Percentiles rank a stretch among this genome's conserved stretches.
Conservation (phyloP, 1,140 invertebrate genomes). For the Phenacoccus solenopsis region DNA sequence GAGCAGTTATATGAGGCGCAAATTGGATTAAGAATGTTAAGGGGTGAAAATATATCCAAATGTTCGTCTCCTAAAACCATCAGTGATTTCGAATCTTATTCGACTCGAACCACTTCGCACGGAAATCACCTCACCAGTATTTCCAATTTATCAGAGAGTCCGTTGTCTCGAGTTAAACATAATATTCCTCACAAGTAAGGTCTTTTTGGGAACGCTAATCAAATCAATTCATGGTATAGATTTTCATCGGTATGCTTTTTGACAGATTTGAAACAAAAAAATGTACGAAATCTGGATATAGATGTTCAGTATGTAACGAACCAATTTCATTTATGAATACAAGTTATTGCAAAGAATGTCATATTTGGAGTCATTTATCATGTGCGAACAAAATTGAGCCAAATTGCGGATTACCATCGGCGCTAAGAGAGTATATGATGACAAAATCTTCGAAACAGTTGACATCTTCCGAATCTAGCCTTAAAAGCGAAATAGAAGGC, state of each 20-base stretch:
- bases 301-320: neutral
- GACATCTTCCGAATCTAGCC: neutral
- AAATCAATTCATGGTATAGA: too few species aligned
- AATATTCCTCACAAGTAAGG: neutral
- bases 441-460: too few species aligned
- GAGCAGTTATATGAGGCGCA: conserved; percentile 21
- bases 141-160: neutral
- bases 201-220: too few species aligned
- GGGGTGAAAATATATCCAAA: neutral
- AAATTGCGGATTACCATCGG: neutral
- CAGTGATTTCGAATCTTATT: neutral
- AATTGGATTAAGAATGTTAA: conserved; percentile 20
- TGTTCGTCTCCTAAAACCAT: neutral
- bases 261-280: neutral
- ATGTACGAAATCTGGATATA: neutral
- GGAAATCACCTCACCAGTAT: neutral
- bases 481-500: neutral
- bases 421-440: neutral
- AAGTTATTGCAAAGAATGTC: neutral
- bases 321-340: neutral
- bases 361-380: neutral
- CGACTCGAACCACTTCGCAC: neutral
- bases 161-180: neutral
- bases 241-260: neutral
- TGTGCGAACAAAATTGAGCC: neutral